phyloP scores from a whole-genome alignment of 2,888 invertebrate species.

The Platycheirus albimanus region DNA sequence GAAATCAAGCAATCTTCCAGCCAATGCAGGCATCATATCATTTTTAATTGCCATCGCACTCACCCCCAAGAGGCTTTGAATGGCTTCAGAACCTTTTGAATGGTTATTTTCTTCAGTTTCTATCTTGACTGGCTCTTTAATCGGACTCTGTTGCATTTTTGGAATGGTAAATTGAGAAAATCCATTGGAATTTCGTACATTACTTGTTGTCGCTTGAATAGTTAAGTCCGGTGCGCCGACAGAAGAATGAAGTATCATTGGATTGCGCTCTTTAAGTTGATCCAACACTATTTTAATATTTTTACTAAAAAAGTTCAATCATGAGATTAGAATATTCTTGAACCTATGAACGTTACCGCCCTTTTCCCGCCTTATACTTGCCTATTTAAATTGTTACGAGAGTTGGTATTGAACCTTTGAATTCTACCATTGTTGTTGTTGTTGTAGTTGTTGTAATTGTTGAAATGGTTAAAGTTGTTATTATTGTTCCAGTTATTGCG shows the following conservation, averaged over 20 bases:
- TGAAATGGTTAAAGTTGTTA: constrained; percentile 42
- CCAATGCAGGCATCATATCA: constrained; percentile 77
- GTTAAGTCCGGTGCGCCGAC: constrained; percentile 65
- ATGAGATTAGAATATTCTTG: constrained; percentile 2
- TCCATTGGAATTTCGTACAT: not conserved
- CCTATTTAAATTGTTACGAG: constrained; percentile 50
- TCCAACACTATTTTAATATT: constrained; percentile 72
- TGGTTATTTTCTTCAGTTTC: constrained; percentile 29
- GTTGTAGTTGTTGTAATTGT: constrained; percentile 31
- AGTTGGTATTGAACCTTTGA: constrained; percentile 45
- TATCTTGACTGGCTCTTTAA: no score
- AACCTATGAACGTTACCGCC: constrained; percentile 23
- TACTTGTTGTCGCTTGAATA: constrained; percentile 69
- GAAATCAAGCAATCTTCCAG: constrained; percentile 75
- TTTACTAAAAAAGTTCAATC: constrained; percentile 69
- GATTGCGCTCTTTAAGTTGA: constrained; percentile 59
- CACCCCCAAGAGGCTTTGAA: constrained; percentile 72
- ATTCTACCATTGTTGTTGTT: constrained; percentile 49
- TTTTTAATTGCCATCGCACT: constrained; percentile 62
- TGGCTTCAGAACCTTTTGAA: constrained; percentile 35
- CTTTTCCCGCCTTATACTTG: not conserved
- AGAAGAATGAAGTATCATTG: constrained; percentile 48
- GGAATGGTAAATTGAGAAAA: constrained; percentile 45
- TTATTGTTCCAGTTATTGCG: constrained; percentile 52
- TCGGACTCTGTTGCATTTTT: constrained; percentile 10